Conservation (phyloP, 2,797 vertebrate genomes). For the Alosa sapidissima region DNA sequence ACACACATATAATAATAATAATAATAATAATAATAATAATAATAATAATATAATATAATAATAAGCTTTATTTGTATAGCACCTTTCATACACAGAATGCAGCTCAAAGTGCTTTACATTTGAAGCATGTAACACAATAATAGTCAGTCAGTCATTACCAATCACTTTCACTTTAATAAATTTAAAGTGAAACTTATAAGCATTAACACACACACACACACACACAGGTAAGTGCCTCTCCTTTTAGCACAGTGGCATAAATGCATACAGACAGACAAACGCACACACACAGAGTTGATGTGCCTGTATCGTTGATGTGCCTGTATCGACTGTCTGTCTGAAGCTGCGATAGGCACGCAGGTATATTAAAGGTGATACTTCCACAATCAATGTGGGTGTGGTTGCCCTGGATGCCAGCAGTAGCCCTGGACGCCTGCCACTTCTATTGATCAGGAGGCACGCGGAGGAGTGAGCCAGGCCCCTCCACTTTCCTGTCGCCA, state of each 20-base stretch:
- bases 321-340: not conserved
- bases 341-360: not conserved
- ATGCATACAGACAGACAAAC: not conserved
- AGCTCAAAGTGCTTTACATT: too few relatives aligned
- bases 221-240: not conserved
- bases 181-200: not conserved
- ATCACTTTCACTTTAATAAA: too few relatives aligned
- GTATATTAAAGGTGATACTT: constrained; percentile 13
- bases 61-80: too few relatives aligned
- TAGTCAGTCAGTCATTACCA: too few relatives aligned
- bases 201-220: not conserved
- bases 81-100: too few relatives aligned
- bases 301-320: not conserved
- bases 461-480: not conserved
- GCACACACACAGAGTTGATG: not conserved
- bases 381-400: not conserved
- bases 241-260: not conserved
- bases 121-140: too few relatives aligned
- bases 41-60: too few relatives aligned
- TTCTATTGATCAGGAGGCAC: not conserved
- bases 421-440: not conserved
- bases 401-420: not conserved
- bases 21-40: not conserved
- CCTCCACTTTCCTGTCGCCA: not conserved
- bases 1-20: not conserved